Evolutionary conservation across 2,113 vertebrate genomes (phyloP).

Genomic region (Rhipidura dahli): DNA sequence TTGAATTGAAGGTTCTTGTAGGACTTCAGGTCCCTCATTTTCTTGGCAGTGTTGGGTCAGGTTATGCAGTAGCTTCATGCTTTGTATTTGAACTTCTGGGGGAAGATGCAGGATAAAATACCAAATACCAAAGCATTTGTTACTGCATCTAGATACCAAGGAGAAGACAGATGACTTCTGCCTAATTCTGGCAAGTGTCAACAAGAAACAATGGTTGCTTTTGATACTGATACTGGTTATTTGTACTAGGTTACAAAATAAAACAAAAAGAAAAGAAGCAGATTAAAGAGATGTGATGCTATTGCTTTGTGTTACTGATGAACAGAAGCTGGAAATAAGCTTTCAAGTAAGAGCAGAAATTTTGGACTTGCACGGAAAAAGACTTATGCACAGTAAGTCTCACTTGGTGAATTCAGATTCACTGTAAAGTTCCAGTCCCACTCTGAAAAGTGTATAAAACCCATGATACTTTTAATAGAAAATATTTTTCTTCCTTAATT

Average conservation of each 20-base stretch:
- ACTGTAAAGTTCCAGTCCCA: not conserved
- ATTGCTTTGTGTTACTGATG: not conserved
- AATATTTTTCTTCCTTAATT: not conserved
- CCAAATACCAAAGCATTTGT: not conserved
- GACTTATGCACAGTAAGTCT: not conserved
- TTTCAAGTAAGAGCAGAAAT: not conserved
- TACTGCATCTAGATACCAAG: not conserved
- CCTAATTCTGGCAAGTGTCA: not conserved
- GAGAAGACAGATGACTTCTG: not conserved
- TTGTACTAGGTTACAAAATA: not conserved
- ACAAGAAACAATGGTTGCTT: not conserved
- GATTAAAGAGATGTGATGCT: not conserved
- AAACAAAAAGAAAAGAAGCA: not conserved
- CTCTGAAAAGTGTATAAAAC: not conserved
- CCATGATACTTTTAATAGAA: not conserved
- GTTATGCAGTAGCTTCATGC: constrained; percentile 17
- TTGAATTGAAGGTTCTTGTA: constrained; percentile 35
- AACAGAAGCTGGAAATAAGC: not conserved
- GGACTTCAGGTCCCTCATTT: constrained; percentile 1
- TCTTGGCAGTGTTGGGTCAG: constrained; percentile 20
- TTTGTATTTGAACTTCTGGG: not conserved
- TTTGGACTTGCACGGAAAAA: not conserved
- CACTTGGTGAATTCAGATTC: not conserved
- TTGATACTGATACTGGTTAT: not conserved
- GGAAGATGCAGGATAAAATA: not conserved